Conservation (phyloP, 2,113 vertebrate species). For the Dasypus novemcinctus region DNA sequence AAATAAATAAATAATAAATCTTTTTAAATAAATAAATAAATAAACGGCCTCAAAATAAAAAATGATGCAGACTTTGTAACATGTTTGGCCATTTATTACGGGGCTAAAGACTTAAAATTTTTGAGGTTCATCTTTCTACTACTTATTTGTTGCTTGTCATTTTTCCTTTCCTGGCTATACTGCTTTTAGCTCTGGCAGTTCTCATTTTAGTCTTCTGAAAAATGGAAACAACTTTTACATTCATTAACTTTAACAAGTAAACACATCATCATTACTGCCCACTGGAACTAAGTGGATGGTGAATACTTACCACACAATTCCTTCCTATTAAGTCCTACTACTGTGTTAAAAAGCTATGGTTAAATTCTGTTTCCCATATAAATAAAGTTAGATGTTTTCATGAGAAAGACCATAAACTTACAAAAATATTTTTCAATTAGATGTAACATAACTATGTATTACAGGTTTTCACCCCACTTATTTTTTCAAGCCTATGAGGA, state of each 20-base stretch:
- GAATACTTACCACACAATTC: background rate
- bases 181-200: conserved; percentile 36
- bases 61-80: background rate
- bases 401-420: background rate
- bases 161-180: conserved; percentile 27
- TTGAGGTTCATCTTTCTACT: background rate
- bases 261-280: conserved; percentile 38
- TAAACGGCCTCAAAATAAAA: background rate
- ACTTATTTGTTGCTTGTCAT: background rate
- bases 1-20: too few species aligned
- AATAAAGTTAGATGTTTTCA: conserved; percentile 48
- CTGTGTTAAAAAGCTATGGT: background rate
- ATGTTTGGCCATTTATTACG: conserved; percentile 19
- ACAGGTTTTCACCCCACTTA: background rate
- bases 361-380: conserved; percentile 49
- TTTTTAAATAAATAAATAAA: too few species aligned
- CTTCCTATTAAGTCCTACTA: conserved; percentile 32
- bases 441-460: background rate
- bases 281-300: conserved; percentile 23
- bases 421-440: conserved; percentile 28
- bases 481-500: background rate
- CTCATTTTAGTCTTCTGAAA: conserved; percentile 53
- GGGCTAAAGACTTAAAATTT: background rate
- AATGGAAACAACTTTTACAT: conserved; percentile 17
- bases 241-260: conserved; percentile 69